Conservation (phyloP, 1,140 invertebrate genomes). For the Procambarus clarkii region DNA sequence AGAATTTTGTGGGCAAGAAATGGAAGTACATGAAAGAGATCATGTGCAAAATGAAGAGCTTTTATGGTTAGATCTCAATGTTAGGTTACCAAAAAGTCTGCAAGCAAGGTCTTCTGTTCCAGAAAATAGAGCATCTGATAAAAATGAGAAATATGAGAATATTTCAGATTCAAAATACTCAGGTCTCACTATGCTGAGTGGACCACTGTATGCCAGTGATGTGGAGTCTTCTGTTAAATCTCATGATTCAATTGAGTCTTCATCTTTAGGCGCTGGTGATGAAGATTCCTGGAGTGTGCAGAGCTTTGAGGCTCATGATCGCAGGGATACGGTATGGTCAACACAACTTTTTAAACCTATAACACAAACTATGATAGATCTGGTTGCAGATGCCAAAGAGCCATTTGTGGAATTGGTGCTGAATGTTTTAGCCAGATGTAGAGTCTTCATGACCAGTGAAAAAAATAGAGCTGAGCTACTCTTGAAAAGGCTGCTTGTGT, state of each 20-base stretch:
- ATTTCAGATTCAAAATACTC: constrained; percentile 9
- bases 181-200: constrained; percentile 37
- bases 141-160: constrained; percentile 4
- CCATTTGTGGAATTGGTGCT: constrained; percentile 45
- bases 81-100: neutral
- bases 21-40: neutral
- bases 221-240: constrained; percentile 40
- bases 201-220: constrained; percentile 52
- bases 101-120: neutral
- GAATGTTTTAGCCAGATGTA: constrained; percentile 41
- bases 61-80: constrained; percentile 21
- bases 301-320: constrained; percentile 48
- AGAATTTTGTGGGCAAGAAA: constrained; percentile 30
- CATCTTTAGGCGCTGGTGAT: constrained; percentile 22
- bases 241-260: constrained; percentile 49
- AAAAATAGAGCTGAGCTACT: constrained; percentile 11
- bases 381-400: constrained; percentile 9
- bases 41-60: constrained; percentile 6
- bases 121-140: neutral
- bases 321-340: constrained; percentile 35
- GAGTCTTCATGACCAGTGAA: constrained; percentile 47
- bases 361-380: constrained; percentile 56
- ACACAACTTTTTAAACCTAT: constrained; percentile 38
- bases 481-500: constrained; percentile 36
- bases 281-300: constrained; percentile 44